Percentiles rank a stretch among this genome's conserved stretches.
Conservation (phyloP, 2,797 vertebrate species). For the Acridotheres tristis region DNA sequence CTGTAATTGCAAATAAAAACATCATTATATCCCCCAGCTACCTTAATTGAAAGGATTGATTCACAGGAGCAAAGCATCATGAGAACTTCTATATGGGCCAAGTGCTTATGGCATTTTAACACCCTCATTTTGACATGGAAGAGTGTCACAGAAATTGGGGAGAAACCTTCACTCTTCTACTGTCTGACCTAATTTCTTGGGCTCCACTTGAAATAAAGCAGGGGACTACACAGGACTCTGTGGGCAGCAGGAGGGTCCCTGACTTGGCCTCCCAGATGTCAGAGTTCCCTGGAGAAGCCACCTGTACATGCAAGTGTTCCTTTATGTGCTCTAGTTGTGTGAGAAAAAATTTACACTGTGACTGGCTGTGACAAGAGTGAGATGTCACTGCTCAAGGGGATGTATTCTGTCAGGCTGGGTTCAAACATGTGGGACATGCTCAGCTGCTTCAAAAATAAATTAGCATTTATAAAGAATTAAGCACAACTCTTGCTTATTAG, state of each 20-base stretch:
- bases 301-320: not conserved
- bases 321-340: not conserved
- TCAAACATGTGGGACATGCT: not conserved
- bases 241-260: not conserved
- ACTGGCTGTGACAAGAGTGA: not conserved
- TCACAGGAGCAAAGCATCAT: slow-evolving; percentile 50
- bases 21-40: slow-evolving; percentile 72
- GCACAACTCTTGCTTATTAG: not conserved
- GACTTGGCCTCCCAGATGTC: not conserved
- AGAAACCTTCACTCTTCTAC: not conserved
- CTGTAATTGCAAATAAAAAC: slow-evolving; percentile 84
- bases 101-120: slow-evolving; percentile 27
- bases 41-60: slow-evolving; percentile 69
- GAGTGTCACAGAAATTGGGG: not conserved
- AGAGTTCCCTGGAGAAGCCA: not conserved
- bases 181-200: not conserved
- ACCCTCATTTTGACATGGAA: not conserved
- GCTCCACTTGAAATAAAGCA: not conserved
- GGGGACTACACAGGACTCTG: not conserved
- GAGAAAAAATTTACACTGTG: not conserved
- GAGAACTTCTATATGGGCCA: slow-evolving; percentile 25
- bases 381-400: not conserved
- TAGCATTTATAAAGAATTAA: not conserved
- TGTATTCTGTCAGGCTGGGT: rapidly evolving
- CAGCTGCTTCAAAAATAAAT: not conserved